Percentiles rank a stretch among this genome's conserved stretches.
Evolutionary conservation across 2,797 vertebrate genomes (phyloP).

Genomic region (Zalophus californianus): DNA sequence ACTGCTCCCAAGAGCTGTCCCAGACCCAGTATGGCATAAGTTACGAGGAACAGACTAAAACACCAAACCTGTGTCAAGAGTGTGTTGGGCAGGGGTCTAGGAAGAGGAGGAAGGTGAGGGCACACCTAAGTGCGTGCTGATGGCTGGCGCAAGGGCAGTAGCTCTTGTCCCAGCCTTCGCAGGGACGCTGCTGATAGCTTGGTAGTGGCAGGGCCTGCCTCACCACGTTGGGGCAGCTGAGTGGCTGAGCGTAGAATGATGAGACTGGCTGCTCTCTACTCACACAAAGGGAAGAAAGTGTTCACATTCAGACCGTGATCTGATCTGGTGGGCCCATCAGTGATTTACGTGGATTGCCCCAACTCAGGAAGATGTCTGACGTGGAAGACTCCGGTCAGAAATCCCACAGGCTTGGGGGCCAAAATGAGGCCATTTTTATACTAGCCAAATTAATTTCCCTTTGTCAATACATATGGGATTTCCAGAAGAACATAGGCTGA

Average conservation of each 20-base stretch:
- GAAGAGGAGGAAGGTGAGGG: not conserved
- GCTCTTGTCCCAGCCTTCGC: not conserved
- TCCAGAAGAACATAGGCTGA: constrained; percentile 62
- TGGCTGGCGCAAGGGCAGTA: not conserved
- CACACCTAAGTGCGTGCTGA: fast-evolving
- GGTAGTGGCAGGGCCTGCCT: not conserved
- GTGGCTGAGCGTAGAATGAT: not conserved
- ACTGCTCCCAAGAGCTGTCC: not conserved
- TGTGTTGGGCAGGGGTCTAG: not conserved
- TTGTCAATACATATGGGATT: constrained; percentile 57
- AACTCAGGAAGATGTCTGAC: not conserved
- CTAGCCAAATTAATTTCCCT: constrained; percentile 60
- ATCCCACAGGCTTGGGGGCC: not conserved
- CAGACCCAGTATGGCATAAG: not conserved
- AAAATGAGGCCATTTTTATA: constrained; percentile 26
- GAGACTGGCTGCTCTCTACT: not conserved
- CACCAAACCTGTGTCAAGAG: not conserved
- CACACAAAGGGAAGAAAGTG: not conserved
- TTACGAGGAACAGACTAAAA: not conserved
- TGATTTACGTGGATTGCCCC: not conserved
- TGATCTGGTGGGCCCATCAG: not conserved
- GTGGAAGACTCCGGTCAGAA: not conserved
- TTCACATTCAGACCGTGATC: not conserved
- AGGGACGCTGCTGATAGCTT: not conserved
- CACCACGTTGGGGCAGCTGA: not conserved